A percentile compares a stretch with the other conserved stretches of the same genome.
Evolutionary conservation across 1,140 invertebrate species (phyloP).

Genomic region (Drosophila ohnishii): DNA sequence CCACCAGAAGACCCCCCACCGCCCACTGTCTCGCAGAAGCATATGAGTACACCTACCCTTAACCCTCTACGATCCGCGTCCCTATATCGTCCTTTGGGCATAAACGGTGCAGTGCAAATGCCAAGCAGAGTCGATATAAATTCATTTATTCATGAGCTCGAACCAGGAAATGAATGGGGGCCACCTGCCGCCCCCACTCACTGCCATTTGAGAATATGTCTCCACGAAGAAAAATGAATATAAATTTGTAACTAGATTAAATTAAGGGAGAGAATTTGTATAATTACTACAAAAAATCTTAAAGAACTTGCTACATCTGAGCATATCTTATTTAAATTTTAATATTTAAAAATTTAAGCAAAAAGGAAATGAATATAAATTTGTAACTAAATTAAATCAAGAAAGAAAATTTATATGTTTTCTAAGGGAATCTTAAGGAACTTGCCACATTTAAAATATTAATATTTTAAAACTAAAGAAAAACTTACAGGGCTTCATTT

Average conservation of each 20-base stretch:
- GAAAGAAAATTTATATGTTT: not conserved
- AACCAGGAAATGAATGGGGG: slow-evolving; percentile 74
- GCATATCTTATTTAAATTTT: too few species aligned
- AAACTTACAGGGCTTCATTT: not conserved
- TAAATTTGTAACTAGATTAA: slow-evolving; percentile 2
- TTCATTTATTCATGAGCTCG: slow-evolving; percentile 78
- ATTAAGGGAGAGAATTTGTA: not conserved
- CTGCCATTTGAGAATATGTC: slow-evolving; percentile 19
- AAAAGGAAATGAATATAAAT: slow-evolving; percentile 1
- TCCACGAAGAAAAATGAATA: slow-evolving; percentile 9
- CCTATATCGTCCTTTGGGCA: slow-evolving; percentile 24
- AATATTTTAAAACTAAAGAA: not conserved
- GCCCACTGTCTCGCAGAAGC: slow-evolving; percentile 22
- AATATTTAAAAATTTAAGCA: too few species aligned
- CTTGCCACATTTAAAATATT: rapidly evolving
- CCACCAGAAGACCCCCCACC: slow-evolving; percentile 14
- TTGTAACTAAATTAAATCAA: not conserved
- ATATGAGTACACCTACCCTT: slow-evolving; percentile 23
- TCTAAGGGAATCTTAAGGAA: not conserved
- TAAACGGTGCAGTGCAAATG: slow-evolving; percentile 71
- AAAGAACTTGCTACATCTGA: not conserved
- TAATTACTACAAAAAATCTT: not conserved
- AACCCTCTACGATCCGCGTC: not conserved
- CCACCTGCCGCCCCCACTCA: slow-evolving; percentile 34
- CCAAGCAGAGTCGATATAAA: slow-evolving; percentile 72